Percentiles rank a stretch among this genome's conserved stretches.
Evolutionary conservation across 1,140 invertebrate species (phyloP).

Genomic region (Lucilia sericata): DNA sequence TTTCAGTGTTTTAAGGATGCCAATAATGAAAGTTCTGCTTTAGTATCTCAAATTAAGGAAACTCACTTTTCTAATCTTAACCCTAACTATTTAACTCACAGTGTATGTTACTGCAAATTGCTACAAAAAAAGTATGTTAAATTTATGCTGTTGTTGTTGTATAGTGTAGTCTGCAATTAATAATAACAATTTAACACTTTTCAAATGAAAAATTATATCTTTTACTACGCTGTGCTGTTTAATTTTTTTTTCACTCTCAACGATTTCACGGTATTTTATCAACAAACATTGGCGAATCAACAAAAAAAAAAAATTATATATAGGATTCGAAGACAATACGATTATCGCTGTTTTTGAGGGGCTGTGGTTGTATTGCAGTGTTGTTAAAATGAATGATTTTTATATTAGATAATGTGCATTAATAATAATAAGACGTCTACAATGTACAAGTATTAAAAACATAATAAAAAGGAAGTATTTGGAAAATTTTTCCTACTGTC

Average conservation of each 20-base stretch:
- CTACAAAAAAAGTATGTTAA: background rate
- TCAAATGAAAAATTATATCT: constrained; percentile 63
- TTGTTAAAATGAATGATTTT: constrained; percentile 6
- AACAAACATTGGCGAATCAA: background rate
- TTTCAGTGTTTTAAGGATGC: too few relatives aligned
- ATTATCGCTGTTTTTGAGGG: constrained; percentile 6
- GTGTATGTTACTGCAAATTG: too few relatives aligned
- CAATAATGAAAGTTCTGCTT: too few relatives aligned
- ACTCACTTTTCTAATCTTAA: too few relatives aligned
- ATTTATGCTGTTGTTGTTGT: background rate
- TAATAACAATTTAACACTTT: constrained; percentile 67
- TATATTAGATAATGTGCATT: background rate
- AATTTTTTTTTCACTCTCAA: background rate
- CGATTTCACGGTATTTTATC: background rate
- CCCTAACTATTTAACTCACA: too few relatives aligned
- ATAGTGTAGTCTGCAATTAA: constrained; percentile 59
- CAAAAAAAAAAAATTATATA: background rate
- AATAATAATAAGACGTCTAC: constrained; percentile 10
- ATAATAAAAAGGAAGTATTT: constrained; percentile 16
- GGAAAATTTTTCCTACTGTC: background rate
- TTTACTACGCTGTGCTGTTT: constrained; percentile 52
- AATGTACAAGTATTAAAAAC: background rate
- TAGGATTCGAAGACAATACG: constrained; percentile 11
- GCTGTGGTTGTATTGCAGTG: background rate
- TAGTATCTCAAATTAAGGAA: too few relatives aligned